Evolutionary conservation across 1,140 invertebrate species (phyloP), one percentile per base, ranked within the genome.

Genomic region (Steinernema feltiae): DNA sequence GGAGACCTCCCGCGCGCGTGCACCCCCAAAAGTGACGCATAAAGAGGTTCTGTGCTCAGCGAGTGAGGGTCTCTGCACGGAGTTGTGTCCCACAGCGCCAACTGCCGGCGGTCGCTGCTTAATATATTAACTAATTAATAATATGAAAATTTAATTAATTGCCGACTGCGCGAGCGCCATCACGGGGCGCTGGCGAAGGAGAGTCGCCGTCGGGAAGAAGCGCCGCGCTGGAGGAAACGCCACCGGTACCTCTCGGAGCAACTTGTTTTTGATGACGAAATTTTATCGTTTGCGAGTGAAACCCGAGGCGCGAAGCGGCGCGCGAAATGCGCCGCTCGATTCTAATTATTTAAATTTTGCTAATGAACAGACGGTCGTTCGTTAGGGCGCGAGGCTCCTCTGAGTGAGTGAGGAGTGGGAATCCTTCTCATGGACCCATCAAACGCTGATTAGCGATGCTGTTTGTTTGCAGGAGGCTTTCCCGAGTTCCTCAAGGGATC

Each of bases 91-190:
- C 53, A 41, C 35, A 41, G 53, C 41, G 41, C 53, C 53, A 63
- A 63, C 53, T 15, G 53, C 53, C 53, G 24, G 7, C 15, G 53
- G 53, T 63, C 53, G 53, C 53, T n/a, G 53, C 53, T 63, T 63
- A 63, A 63, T 63, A 63, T 63, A 63, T 63, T 63, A 63, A 63
- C 53, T 63, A 63, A 63, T 63, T 63, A 63, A 63, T 63, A 63
- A 63, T 63, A 63, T 63, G 53, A 63, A 63, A 63, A 63, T 63
- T 63, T 63, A 63, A 63, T 63, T 63, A 63, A 63, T 63, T 63
- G 53, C 53, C 53, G 53, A 63, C 53, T 63, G 53, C 12, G 53
- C 53, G 24, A 63, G 53, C 53, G 15, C 53, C 7, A 7, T 21
- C 24, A 63, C 7, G 53, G 15, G 53, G 53, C 7, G 24, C 7